phyloP scores from a whole-genome alignment of 2,797 vertebrate genomes.

The Anabas testudineus region DNA sequence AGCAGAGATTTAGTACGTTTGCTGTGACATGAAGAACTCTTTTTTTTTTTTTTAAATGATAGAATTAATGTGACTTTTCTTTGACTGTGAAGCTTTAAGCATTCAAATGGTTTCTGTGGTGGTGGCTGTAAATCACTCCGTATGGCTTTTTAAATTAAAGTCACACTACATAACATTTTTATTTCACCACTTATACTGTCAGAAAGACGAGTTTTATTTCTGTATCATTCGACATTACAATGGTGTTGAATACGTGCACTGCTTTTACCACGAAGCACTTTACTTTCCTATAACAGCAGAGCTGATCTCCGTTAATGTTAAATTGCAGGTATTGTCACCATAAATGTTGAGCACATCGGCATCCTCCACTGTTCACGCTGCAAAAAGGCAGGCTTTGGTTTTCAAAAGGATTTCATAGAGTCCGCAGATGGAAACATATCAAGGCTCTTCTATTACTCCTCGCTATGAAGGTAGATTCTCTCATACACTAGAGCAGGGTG shows the following conservation, averaged over 20 bases:
- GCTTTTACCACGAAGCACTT: not conserved
- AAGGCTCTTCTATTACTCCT: no score
- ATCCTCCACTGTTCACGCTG: not conserved
- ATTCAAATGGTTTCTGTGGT: constrained; percentile 7
- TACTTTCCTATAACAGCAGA: not conserved
- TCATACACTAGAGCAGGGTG: no score
- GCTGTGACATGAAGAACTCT: not conserved
- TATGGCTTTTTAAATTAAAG: not conserved
- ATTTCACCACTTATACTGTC: constrained; percentile 8
- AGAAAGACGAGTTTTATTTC: not conserved
- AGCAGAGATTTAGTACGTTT: not conserved
- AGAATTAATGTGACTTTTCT: not conserved
- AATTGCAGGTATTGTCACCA: not conserved
- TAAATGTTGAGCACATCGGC: not conserved
- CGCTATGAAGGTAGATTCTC: no score
- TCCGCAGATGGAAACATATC: no score
- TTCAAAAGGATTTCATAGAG: no score
- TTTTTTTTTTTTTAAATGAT: not conserved
- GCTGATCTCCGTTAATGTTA: not conserved
- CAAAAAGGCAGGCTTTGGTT: constrained; percentile 22
- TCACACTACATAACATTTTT: constrained; percentile 4
- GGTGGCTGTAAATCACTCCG: constrained; percentile 10
- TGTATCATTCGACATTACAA: not conserved
- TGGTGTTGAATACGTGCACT: not conserved
- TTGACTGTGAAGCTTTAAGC: not conserved